Conservation (phyloP, 2,113 vertebrate genomes). For the Galeopterus variegatus region DNA sequence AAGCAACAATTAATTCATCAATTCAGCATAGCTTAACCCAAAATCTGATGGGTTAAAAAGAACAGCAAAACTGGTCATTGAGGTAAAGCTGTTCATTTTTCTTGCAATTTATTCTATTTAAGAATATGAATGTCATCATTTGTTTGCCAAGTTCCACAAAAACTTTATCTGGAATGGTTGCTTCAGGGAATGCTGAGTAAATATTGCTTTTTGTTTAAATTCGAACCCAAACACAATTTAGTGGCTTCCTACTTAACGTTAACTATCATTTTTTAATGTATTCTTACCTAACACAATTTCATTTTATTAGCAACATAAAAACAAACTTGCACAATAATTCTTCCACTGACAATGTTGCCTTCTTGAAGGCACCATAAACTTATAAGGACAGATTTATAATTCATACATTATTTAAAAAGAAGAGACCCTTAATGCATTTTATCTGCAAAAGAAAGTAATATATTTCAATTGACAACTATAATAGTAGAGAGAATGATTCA, state of each 20-base stretch:
- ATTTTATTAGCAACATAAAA: constrained; percentile 88
- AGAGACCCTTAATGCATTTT: constrained; percentile 83
- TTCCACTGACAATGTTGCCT: constrained; percentile 84
- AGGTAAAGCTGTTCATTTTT: not conserved
- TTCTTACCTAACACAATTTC: constrained; percentile 83
- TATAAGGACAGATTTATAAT: constrained; percentile 88
- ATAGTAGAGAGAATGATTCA: constrained; percentile 83
- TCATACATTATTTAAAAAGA: constrained; percentile 88
- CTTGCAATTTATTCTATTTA: constrained; percentile 40
- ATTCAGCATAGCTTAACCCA: not conserved
- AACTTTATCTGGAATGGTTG: constrained; percentile 65
- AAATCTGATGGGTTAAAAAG: constrained; percentile 24
- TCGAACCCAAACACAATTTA: constrained; percentile 79
- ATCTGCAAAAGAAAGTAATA: constrained; percentile 82
- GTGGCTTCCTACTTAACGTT: constrained; percentile 74
- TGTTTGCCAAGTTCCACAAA: constrained; percentile 67
- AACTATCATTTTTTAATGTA: constrained; percentile 81
- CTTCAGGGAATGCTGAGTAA: constrained; percentile 38
- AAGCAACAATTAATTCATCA: not conserved
- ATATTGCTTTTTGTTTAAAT: constrained; percentile 75
- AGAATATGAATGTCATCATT: constrained; percentile 29
- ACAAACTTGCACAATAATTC: constrained; percentile 84
- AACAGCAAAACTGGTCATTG: not conserved
- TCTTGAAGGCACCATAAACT: constrained; percentile 86
- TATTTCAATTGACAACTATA: constrained; percentile 85